These are phyloP conservation scores for Magallana angulata DNA, from an alignment of 1,140 invertebrate genomes.

Conservation along the genomic window DNA sequence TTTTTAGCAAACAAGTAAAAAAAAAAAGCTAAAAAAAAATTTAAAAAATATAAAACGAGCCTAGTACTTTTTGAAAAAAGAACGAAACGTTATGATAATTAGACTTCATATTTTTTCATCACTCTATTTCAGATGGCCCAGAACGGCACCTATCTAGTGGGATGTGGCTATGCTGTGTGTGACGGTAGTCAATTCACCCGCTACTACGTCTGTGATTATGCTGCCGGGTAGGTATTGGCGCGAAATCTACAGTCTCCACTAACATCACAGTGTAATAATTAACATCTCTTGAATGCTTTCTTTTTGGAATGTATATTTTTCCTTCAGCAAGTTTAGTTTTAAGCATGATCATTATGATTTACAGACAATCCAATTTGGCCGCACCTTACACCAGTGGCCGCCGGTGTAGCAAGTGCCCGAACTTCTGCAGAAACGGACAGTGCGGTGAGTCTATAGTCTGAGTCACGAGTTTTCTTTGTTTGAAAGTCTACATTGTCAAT, in stretches of 20 bases:
- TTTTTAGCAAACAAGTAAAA: too few species aligned
- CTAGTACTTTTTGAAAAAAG: too few species aligned
- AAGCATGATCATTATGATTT: not conserved
- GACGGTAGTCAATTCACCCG: slow-evolving; percentile 60
- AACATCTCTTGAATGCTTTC: too few species aligned
- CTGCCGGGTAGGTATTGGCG: slow-evolving; percentile 63
- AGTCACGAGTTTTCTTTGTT: too few species aligned
- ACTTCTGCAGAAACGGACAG: slow-evolving; percentile 66
- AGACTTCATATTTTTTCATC: not conserved
- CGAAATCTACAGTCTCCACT: too few species aligned
- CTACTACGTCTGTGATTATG: slow-evolving; percentile 73
- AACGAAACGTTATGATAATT: too few species aligned
- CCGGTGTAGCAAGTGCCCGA: slow-evolving; percentile 66
- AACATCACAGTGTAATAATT: too few species aligned
- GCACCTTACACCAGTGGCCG: slow-evolving; percentile 65
- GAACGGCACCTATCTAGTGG: slow-evolving; percentile 66
- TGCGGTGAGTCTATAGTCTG: slow-evolving; percentile 61
- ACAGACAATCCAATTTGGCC: slow-evolving; percentile 65
- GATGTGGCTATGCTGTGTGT: slow-evolving; percentile 71
- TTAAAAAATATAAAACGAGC: too few species aligned
- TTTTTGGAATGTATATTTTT: too few species aligned
- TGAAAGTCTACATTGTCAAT: too few species aligned
- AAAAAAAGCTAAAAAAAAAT: too few species aligned
- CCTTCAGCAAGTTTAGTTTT: too few species aligned
- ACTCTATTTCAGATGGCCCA: slow-evolving; percentile 66